These are phyloP conservation scores for Fulmarus glacialis DNA, from an alignment of 2,113 vertebrate species.

Conservation along the genomic window DNA sequence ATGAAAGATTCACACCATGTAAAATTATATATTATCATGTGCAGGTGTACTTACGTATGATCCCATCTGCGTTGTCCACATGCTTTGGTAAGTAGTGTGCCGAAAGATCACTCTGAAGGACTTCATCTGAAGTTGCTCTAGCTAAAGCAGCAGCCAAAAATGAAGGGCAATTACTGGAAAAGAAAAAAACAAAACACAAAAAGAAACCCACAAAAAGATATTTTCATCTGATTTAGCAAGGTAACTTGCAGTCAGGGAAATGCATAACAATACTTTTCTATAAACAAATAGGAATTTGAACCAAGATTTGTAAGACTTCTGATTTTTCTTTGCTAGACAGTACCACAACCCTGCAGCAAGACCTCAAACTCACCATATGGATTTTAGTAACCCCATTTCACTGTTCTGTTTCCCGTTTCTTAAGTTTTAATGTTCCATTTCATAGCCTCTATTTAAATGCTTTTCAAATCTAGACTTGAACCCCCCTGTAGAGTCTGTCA, in stretches of 20 bases:
- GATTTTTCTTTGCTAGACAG: neutral
- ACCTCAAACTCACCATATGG: neutral
- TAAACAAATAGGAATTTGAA: neutral
- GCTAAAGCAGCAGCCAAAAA: slow-evolving; percentile 94
- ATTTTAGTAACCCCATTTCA: neutral
- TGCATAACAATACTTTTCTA: neutral
- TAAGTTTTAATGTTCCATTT: neutral
- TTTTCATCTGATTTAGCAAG: slow-evolving; percentile 31
- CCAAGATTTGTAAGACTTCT: neutral
- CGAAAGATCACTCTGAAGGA: slow-evolving; percentile 92
- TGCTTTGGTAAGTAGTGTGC: slow-evolving; percentile 84
- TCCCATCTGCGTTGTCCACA: slow-evolving; percentile 83
- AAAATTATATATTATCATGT: neutral
- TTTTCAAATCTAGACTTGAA: neutral
- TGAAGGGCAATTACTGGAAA: slow-evolving; percentile 92
- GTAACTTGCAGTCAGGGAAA: neutral
- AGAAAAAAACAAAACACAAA: neutral
- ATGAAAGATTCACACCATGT: neutral
- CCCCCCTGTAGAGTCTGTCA: neutral
- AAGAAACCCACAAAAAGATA: neutral
- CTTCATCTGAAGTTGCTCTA: slow-evolving; percentile 88
- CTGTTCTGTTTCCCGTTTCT: neutral
- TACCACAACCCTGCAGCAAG: neutral
- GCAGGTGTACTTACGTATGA: slow-evolving; percentile 84
- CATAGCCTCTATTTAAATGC: neutral